Base-by-base conservation (phyloP, 2,113 vertebrate genomes). In the Chlorocebus sabaeus region DNA sequence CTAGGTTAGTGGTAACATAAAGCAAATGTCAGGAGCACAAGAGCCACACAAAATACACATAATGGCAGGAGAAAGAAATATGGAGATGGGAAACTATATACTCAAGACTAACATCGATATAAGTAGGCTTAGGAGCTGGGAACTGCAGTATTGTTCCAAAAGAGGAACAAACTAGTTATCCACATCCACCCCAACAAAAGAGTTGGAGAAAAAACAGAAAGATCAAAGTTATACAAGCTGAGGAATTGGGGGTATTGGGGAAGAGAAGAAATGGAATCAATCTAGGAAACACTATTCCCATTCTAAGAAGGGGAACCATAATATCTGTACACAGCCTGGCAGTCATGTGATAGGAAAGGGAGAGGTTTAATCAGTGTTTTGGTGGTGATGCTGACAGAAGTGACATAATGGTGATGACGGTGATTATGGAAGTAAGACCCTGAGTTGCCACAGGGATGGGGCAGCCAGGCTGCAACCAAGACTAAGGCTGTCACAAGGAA, bases 1-100 rank as follows among this genome's bases (percentile, higher is more conserved):
- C 80, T 83, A 89, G 73, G 95, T 97, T 97, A 98, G 98, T 11
- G 97, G 87, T 87, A 91, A 96, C 75, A 95, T 1, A 87, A 98
- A 98, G 98, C 96, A 98, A 70, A 95, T 0, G 92, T 88, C 17
- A 89, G 97, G 70, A 22, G 73, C 96, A 98, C 32, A 80, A 89
- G 95, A 86, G 94, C 90, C 87, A 97, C 73, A 94, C 10, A 93
- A 88, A 95, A 52, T 80, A 91, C 73, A 84, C 0, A 38, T 32
- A 92, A 95, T 87, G 85, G 78, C 3, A 83, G 72, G 92, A 89
- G 50, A 89, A 3, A 95, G 70, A 70, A 79, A 90, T 73, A 93
- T 40, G 93, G 72, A 92, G 67, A 96, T 76, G 80, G 94, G 55
- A 96, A 89, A 95, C 50, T 50, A 83, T 45, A 79, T n/a, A 88